phyloP scores from a whole-genome alignment of 1,140 invertebrate genomes.

The Planococcus citri region DNA sequence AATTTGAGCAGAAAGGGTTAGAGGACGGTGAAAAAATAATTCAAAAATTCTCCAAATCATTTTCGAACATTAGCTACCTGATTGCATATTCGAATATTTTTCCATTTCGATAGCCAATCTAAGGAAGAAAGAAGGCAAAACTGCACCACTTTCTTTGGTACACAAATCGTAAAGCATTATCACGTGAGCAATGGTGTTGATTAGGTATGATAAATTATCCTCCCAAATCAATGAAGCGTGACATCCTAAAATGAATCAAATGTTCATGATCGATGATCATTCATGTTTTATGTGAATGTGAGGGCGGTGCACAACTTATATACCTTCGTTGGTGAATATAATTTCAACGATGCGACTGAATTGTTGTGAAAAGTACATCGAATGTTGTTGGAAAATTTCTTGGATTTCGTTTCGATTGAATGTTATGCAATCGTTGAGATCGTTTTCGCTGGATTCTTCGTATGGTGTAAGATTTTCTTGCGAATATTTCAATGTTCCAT shows the following conservation, averaged over 20 bases:
- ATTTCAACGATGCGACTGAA: neutral
- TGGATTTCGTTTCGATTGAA: neutral
- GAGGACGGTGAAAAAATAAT: neutral
- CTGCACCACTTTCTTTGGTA: neutral
- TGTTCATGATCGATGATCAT: too few species aligned
- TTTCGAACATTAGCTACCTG: neutral
- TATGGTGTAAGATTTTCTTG: neutral
- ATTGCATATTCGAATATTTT: neutral
- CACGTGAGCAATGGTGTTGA: neutral
- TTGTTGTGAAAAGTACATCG: neutral
- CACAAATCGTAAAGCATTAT: slow-evolving; percentile 3
- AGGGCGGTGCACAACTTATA: neutral
- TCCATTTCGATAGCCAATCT: slow-evolving; percentile 2
- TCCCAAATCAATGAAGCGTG: neutral
- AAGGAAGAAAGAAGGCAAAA: neutral
- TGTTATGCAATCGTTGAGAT: neutral
- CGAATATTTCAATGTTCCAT: slow-evolving; percentile 10
- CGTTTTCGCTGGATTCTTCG: neutral
- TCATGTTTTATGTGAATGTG: too few species aligned
- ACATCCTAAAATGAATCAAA: neutral
- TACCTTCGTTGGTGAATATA: neutral
- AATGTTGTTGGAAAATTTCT: slow-evolving; percentile 11
- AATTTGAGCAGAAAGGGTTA: neutral
- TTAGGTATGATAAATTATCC: neutral
- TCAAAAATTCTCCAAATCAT: too few species aligned